Conservation (phyloP, 2,888 invertebrate species). For the Furcula furcula region DNA sequence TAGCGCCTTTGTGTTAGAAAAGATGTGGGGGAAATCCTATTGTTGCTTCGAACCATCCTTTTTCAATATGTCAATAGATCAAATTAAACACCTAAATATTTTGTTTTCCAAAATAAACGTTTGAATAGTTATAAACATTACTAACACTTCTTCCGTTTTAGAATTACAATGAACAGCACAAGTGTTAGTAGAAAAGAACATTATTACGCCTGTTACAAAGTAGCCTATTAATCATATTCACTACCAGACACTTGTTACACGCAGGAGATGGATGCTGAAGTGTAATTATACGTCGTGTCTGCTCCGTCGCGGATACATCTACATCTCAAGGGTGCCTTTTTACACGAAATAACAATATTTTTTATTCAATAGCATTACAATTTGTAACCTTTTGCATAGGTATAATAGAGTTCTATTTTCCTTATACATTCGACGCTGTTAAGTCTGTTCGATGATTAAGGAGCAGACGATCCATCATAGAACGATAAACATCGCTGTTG, state of each 20-base stretch:
- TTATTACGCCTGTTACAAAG: too few species aligned
- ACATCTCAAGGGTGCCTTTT: conserved; percentile 38
- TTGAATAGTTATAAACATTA: too few species aligned
- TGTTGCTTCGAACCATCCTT: too few species aligned
- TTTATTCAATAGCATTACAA: background rate
- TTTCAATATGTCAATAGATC: too few species aligned
- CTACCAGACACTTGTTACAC: conserved; percentile 19
- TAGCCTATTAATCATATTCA: conserved; percentile 21
- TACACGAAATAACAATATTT: conserved; percentile 8
- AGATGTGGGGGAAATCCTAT: too few species aligned
- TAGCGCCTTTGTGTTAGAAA: too few species aligned
- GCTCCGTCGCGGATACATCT: conserved; percentile 14
- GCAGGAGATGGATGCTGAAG: conserved; percentile 27
- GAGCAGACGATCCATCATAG: conserved; percentile 50
- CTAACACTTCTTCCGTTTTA: too few species aligned
- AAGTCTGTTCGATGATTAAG: conserved; percentile 20
- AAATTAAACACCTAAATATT: too few species aligned
- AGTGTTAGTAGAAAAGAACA: too few species aligned
- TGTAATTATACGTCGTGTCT: conserved; percentile 28
- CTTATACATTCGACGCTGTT: conserved; percentile 3
- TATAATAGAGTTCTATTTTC: background rate
- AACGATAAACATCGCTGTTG: conserved; percentile 56
- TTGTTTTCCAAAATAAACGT: too few species aligned
- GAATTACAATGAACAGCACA: too few species aligned
- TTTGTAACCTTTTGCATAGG: background rate